A percentile compares a stretch with the other conserved stretches of the same genome.
Conservation (phyloP, 2,797 vertebrate genomes). For the Mormyrops boulengeri region DNA sequence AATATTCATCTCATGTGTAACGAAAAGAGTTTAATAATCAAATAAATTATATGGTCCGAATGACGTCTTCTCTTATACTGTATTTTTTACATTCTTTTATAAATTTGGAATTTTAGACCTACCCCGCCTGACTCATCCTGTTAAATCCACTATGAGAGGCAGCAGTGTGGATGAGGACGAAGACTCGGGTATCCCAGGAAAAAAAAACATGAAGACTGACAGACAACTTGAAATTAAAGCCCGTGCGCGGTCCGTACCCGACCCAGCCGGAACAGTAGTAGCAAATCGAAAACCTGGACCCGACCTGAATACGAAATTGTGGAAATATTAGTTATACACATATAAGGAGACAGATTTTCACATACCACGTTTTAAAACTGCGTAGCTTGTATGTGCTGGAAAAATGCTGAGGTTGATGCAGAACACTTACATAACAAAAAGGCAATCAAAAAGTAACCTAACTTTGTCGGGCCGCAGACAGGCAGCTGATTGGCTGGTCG, state of each 20-base stretch:
- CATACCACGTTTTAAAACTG: background rate
- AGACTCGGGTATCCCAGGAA: background rate
- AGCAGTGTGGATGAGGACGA: background rate
- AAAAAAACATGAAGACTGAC: background rate
- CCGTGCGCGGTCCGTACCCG: background rate
- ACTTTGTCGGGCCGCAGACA: background rate
- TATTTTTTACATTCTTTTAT: background rate
- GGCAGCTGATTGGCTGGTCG: background rate
- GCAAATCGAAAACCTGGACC: background rate
- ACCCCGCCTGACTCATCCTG: background rate
- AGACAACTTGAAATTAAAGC: background rate
- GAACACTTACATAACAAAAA: background rate
- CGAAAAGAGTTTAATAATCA: background rate
- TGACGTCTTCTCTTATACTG: background rate
- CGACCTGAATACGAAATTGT: background rate
- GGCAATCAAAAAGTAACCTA: background rate
- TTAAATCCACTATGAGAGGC: background rate
- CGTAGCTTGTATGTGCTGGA: background rate
- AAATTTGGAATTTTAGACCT: background rate
- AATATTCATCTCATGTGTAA: background rate
- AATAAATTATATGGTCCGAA: background rate
- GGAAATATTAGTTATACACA: background rate
- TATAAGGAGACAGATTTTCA: background rate
- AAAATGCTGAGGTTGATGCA: background rate
- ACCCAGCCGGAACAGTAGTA: background rate